Percentiles rank a stretch among this genome's conserved stretches.
These are phyloP conservation scores for Chrysolina oricalcia DNA, from an alignment of 2,888 invertebrate genomes.

Conservation along the genomic window DNA sequence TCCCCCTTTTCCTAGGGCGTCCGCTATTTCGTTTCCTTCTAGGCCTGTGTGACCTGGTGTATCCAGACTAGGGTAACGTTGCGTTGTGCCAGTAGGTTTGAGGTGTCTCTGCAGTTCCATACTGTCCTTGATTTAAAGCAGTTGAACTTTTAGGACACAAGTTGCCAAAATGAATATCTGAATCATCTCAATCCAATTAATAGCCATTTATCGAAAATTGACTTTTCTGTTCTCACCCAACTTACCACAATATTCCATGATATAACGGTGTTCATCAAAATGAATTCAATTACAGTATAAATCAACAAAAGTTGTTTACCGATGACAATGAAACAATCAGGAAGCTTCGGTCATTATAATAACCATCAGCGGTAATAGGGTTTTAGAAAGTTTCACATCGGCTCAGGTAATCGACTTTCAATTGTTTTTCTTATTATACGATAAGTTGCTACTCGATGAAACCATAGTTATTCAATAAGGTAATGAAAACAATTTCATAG, in stretches of 20 bases:
- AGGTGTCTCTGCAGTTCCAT: too few species aligned
- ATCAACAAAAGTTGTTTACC: neutral
- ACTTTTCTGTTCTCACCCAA: neutral
- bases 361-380: neutral
- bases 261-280: neutral
- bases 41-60: too few species aligned
- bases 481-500: neutral
- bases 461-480: neutral
- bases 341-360: neutral
- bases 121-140: too few species aligned
- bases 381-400: conserved; percentile 5
- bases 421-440: neutral
- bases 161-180: too few species aligned
- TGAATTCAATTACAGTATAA: neutral
- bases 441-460: neutral
- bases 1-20: too few species aligned
- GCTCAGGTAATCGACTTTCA: neutral
- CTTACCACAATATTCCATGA: neutral
- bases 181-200: too few species aligned
- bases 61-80: too few species aligned
- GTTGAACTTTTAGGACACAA: too few species aligned
- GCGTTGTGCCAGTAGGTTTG: too few species aligned
- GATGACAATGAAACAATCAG: neutral
- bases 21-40: too few species aligned
- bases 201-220: neutral